Evolutionary conservation across 2,888 invertebrate species (phyloP).

Genomic region (Athalia rosae): DNA sequence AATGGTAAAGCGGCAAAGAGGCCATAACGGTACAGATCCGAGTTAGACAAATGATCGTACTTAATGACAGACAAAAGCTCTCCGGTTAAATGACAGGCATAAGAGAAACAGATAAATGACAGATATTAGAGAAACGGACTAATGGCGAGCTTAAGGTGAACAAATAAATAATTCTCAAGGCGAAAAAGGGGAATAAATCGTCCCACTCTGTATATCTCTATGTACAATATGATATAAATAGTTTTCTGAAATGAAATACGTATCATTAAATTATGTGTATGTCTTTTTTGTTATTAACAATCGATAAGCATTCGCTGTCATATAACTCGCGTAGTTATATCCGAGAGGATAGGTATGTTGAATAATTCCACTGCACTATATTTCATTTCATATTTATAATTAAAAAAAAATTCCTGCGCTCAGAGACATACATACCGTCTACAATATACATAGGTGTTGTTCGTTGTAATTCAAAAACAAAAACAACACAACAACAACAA

Average conservation of each 20-base stretch:
- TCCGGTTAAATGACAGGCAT: slow-evolving; percentile 41
- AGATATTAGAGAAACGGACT: slow-evolving; percentile 37
- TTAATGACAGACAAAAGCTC: slow-evolving; percentile 41
- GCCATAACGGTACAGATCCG: slow-evolving; percentile 27
- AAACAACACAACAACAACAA: background rate
- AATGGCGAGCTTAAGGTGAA: slow-evolving; percentile 28
- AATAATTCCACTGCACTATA: no score
- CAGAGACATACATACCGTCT: background rate
- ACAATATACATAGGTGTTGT: background rate
- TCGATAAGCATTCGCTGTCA: no score
- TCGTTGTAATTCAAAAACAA: background rate
- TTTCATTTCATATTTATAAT: no score
- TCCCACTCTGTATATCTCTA: background rate
- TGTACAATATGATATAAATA: slow-evolving; percentile 1
- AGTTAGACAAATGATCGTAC: slow-evolving; percentile 37
- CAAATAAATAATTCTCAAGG: slow-evolving; percentile 35
- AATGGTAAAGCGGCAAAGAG: slow-evolving; percentile 21
- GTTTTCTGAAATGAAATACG: background rate
- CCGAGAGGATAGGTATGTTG: no score
- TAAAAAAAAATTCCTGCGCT: no score
- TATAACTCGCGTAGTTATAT: no score
- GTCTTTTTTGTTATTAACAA: no score
- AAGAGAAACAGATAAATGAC: slow-evolving; percentile 41
- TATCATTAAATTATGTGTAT: no score
- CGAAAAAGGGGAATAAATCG: background rate